Percentiles rank a stretch among this genome's conserved stretches.
These are phyloP conservation scores for Trypoxylon attenuatum DNA, from an alignment of 2,888 invertebrate species.

Conservation along the genomic window DNA sequence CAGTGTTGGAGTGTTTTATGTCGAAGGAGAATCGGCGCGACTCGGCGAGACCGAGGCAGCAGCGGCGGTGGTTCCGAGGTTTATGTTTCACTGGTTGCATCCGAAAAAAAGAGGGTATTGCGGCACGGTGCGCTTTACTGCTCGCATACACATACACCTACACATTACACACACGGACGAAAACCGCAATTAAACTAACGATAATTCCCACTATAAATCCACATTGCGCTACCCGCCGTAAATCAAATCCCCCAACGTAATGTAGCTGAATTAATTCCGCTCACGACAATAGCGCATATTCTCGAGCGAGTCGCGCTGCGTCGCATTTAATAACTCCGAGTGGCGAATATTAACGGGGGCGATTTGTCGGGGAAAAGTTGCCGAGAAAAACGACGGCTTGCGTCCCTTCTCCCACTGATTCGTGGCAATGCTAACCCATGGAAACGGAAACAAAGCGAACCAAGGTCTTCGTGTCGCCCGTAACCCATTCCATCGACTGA, in stretches of 20 bases:
- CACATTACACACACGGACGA: too few species aligned
- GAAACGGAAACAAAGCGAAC: too few species aligned
- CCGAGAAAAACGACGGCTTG: not conserved
- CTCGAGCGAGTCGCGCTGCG: not conserved
- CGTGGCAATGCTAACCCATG: too few species aligned
- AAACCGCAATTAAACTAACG: too few species aligned
- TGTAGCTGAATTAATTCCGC: not conserved
- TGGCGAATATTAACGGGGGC: not conserved
- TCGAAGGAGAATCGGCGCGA: slow-evolving; percentile 7
- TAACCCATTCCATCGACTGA: slow-evolving; percentile 35
- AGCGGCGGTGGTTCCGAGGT: too few species aligned
- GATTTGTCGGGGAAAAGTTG: not conserved
- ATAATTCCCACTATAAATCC: too few species aligned
- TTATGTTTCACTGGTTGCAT: too few species aligned
- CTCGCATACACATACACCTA: too few species aligned
- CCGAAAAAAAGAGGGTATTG: too few species aligned
- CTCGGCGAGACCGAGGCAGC: not conserved
- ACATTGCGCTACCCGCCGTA: not conserved
- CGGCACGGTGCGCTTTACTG: too few species aligned
- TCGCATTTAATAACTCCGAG: not conserved
- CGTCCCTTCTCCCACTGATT: not conserved
- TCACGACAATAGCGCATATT: not conserved
- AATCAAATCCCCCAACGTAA: not conserved
- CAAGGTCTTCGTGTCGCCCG: too few species aligned
- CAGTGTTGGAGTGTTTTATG: slow-evolving; percentile 31